Percentiles rank a stretch among this genome's conserved stretches.
Conservation (phyloP, 2,797 vertebrate genomes). For the Trematomus bernacchii region DNA sequence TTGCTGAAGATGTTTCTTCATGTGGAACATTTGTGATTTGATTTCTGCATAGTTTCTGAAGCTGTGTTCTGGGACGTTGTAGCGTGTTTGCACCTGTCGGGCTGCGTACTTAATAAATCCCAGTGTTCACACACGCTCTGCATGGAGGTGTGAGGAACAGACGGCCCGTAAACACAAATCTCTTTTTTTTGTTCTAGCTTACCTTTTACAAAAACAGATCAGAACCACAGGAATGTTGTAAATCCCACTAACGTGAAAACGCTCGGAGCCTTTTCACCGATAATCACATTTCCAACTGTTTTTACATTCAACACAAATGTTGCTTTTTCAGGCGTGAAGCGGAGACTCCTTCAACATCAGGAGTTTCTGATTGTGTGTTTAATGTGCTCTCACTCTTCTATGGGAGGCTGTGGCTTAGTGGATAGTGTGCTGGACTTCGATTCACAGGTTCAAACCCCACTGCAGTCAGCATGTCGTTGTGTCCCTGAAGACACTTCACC, state of each 20-base stretch:
- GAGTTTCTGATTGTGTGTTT: constrained; percentile 44
- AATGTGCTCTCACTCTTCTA: constrained; percentile 6
- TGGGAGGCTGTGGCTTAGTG: too few species aligned
- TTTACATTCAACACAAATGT: constrained; percentile 78
- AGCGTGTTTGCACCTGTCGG: too few species aligned
- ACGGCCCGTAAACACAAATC: constrained; percentile 72
- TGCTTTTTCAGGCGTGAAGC: constrained; percentile 57
- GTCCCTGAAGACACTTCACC: too few species aligned
- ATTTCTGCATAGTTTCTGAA: too few species aligned
- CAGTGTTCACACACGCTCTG: constrained; percentile 60
- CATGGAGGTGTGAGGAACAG: too few species aligned
- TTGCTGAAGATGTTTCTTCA: too few species aligned
- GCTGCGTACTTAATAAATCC: background rate
- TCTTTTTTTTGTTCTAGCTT: constrained; percentile 54
- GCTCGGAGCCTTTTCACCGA: constrained; percentile 61
- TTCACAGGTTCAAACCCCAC: too few species aligned
- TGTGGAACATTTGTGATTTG: too few species aligned
- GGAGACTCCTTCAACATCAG: constrained; percentile 70
- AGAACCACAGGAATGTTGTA: constrained; percentile 68
- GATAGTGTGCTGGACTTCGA: too few species aligned
- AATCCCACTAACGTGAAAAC: constrained; percentile 64
- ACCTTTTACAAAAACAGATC: constrained; percentile 50
- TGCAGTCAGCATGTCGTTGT: too few species aligned
- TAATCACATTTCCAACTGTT: constrained; percentile 70
- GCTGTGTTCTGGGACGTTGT: too few species aligned